phyloP scores from a whole-genome alignment of 1,140 invertebrate genomes.

The Conus betulinus region DNA sequence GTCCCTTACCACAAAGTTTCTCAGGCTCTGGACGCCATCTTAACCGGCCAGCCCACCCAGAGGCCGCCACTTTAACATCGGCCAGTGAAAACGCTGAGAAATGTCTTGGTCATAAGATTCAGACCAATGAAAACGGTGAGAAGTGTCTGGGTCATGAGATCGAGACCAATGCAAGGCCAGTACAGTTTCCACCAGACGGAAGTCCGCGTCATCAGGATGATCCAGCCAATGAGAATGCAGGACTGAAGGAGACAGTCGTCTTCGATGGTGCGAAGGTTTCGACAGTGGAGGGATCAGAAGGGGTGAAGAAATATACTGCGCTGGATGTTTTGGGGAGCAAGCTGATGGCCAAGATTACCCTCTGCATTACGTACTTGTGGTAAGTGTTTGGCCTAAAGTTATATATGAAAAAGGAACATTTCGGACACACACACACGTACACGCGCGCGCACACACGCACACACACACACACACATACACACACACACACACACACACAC shows the following conservation, averaged over 20 bases:
- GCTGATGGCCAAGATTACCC: slow-evolving; percentile 26
- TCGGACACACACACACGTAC: too few relatives aligned
- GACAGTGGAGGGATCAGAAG: neutral
- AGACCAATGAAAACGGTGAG: too few relatives aligned
- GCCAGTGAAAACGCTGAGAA: too few relatives aligned
- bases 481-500: too few relatives aligned
- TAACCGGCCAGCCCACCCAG: neutral
- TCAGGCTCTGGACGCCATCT: neutral
- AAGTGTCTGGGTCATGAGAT: too few relatives aligned
- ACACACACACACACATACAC: too few relatives aligned
- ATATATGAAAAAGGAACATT: too few relatives aligned
- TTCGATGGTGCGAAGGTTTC: neutral
- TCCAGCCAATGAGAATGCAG: neutral
- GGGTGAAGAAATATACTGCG: slow-evolving; percentile 31
- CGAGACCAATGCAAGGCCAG: neutral
- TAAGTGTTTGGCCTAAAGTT: neutral
- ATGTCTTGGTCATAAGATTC: too few relatives aligned
- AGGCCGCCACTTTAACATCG: neutral
- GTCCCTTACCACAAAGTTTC: slow-evolving; percentile 25
- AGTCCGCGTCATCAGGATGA: neutral
- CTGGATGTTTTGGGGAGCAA: slow-evolving; percentile 37
- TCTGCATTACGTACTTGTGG: slow-evolving; percentile 41
- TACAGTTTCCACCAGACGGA: too few relatives aligned
- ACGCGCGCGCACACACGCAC: too few relatives aligned
- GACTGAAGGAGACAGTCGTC: neutral